Base-by-base conservation (phyloP, 1,140 invertebrate species). In the Pantala flavescens region DNA sequence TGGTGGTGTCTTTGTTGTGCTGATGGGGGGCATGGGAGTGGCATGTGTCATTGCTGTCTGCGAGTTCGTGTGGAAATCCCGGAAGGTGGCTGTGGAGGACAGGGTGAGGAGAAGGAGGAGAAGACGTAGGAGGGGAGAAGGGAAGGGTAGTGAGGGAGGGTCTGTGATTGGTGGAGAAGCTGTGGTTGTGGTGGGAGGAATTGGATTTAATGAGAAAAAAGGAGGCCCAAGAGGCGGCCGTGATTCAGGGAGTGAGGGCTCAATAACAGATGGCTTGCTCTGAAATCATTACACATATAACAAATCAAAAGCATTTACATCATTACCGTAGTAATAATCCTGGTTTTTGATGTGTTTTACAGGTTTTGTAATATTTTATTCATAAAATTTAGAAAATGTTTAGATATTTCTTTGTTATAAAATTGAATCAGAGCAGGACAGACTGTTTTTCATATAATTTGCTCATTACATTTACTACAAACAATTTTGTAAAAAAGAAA, bases 1-100 rank as follows among this genome's bases (percentile, higher is more conserved):
- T 49, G 95, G 95, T 71, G 96, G 96, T 3, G 96, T 98, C 0
- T 98, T 98, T 82, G 93, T 98, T 0, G 95, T 98, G 0, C 86
- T 98, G 23, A 91, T 96, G 86, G 93, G 91, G 43, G 94, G 94
- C 12, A 94, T 95, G 90, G 91, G 91, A 11, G 89, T 94, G 23
- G 93, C 93, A 5, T 93, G 92, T 80, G 90, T 95, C 74, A 92
- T 95, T 76, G 92, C 93, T 11, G 91, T 95, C 23, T 92, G 93
- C 81, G 95, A 97, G 83, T 96, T 96, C 82, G 90, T 95, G 14
- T 96, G 93, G 93, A 96, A 96, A 83, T 93, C 93, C 71, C 85
- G 93, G 79, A 94, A 96, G 83, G 90, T 95, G n/a, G 92, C 93
- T 43, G 90, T 93, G 24, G 93, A 95, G 83, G 93, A 95, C 84